Evolutionary conservation across 2,113 vertebrate genomes (phyloP).

Genomic region (Piliocolobus tephrosceles): DNA sequence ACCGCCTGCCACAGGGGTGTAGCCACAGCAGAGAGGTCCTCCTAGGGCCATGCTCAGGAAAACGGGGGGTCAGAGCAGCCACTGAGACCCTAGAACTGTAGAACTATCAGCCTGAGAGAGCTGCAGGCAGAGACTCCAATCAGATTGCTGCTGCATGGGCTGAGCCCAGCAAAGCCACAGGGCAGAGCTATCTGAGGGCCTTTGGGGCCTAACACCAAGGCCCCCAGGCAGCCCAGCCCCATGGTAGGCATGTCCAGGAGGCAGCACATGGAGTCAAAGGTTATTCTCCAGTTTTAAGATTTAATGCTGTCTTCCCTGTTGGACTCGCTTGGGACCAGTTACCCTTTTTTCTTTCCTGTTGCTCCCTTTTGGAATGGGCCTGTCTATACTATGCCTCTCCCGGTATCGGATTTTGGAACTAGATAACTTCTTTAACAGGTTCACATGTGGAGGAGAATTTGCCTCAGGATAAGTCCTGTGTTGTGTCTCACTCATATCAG

Average conservation of each 20-base stretch:
- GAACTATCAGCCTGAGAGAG: not conserved
- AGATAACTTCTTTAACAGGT: not conserved
- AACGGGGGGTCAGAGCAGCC: not conserved
- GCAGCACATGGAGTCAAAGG: not conserved
- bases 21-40: not conserved
- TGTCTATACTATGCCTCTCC: not conserved
- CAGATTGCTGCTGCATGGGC: not conserved
- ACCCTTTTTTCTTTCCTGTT: not conserved
- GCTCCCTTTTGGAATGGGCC: not conserved
- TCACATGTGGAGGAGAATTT: not conserved
- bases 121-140: not conserved
- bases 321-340: not conserved
- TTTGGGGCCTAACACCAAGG: not conserved
- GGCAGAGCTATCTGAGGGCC: not conserved
- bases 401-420: not conserved
- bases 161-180: not conserved
- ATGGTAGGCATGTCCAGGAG: not conserved
- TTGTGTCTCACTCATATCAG: not conserved
- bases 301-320: not conserved
- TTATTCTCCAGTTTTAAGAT: not conserved
- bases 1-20: not conserved
- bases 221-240: not conserved
- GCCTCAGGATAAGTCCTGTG: not conserved
- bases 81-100: not conserved
- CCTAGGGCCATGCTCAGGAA: not conserved